A percentile compares a stretch with the other conserved stretches of the same genome.
phyloP scores from a whole-genome alignment of 2,113 vertebrate genomes.

The Chloropsis cyanopogon region DNA sequence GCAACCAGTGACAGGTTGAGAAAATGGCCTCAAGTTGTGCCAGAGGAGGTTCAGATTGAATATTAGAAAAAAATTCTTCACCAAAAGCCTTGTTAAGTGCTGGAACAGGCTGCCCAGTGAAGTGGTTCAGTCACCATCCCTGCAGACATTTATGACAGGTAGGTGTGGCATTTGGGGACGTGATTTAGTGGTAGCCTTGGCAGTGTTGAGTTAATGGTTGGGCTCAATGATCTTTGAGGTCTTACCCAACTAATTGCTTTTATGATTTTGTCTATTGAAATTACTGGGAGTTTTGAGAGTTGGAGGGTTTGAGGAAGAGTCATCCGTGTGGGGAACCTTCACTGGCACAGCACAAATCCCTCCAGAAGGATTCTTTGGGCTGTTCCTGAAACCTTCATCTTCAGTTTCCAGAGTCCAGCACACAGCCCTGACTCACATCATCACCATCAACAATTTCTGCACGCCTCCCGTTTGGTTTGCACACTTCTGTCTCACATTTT shows the following conservation, averaged over 20 bases:
- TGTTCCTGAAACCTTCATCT: neutral
- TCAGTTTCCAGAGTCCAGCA: neutral
- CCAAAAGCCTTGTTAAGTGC: neutral
- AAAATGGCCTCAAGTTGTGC: neutral
- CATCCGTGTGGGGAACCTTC: fast-evolving
- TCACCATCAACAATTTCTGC: neutral
- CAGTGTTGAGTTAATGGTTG: neutral
- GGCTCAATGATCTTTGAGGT: neutral
- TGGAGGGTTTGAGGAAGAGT: neutral
- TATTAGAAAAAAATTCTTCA: neutral
- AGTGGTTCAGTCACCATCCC: no score
- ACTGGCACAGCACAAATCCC: neutral
- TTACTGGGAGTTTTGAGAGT: neutral
- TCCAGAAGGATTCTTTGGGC: neutral
- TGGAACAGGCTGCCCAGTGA: neutral
- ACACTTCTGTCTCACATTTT: no score
- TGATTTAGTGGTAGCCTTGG: neutral
- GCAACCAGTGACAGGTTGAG: neutral
- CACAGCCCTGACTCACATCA: neutral
- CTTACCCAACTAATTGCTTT: neutral
- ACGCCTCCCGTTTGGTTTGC: fast-evolving
- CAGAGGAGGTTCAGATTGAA: neutral
- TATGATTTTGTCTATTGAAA: neutral
- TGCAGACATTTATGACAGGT: neutral
- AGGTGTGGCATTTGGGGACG: neutral